phyloP scores from a whole-genome alignment of 1,140 invertebrate genomes.

The Eupeodes corollae region DNA sequence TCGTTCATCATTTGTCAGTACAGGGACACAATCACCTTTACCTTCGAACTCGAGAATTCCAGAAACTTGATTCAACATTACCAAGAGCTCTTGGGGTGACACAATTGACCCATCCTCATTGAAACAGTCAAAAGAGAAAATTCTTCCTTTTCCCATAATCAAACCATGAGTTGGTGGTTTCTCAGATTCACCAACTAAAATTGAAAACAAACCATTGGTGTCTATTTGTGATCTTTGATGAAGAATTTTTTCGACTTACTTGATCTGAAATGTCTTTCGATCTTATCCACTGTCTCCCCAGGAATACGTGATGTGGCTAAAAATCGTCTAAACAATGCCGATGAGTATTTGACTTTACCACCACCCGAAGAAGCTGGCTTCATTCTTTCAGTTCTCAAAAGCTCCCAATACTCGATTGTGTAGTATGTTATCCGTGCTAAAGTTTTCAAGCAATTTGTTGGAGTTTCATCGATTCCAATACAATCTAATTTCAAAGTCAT shows the following conservation, averaged over 20 bases:
- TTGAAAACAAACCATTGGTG: too few relatives aligned
- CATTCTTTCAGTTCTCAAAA: slow-evolving; percentile 36
- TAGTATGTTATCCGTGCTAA: slow-evolving; percentile 26
- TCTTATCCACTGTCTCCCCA: slow-evolving; percentile 47
- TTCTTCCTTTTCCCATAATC: slow-evolving; percentile 47
- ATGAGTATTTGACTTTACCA: slow-evolving; percentile 34
- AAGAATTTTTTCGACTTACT: slow-evolving; percentile 13
- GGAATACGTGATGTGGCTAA: slow-evolving; percentile 58
- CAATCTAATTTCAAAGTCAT: slow-evolving; percentile 21
- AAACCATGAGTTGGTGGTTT: slow-evolving; percentile 29
- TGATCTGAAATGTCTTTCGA: slow-evolving; percentile 33
- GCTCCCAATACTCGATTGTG: slow-evolving; percentile 32
- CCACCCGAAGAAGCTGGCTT: slow-evolving; percentile 53
- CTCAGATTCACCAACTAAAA: slow-evolving; percentile 18
- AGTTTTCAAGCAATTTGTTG: slow-evolving; percentile 23
- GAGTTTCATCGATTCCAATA: slow-evolving; percentile 22
- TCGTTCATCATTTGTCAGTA: slow-evolving; percentile 52
- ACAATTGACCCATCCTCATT: slow-evolving; percentile 31
- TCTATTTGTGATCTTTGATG: neutral
- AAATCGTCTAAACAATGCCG: slow-evolving; percentile 48
- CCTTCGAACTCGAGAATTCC: slow-evolving; percentile 24
- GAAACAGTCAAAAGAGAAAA: slow-evolving; percentile 34
- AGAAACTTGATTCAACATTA: slow-evolving; percentile 47
- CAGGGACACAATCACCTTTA: slow-evolving; percentile 44
- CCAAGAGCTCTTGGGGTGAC: slow-evolving; percentile 32